Evolutionary conservation across 2,888 invertebrate species (phyloP).

Genomic region (Caenorhabditis japonica): DNA sequence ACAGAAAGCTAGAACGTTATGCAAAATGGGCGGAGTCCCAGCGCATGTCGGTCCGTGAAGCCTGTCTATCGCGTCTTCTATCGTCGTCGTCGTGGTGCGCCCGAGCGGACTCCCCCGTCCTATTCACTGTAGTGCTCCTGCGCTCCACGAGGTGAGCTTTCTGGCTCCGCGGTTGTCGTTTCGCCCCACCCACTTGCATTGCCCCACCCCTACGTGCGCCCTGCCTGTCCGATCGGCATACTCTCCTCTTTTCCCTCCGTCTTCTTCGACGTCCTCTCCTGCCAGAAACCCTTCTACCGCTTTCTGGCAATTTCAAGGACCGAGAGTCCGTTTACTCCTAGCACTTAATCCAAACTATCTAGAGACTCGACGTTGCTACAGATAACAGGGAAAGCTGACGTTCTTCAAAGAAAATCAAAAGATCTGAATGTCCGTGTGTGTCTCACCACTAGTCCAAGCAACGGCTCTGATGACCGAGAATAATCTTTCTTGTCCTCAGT

Average conservation of each 20-base stretch:
- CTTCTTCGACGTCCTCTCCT: constrained; percentile 15
- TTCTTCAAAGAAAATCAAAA: constrained; percentile 13
- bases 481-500: constrained; percentile 59
- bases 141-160: constrained; percentile 41
- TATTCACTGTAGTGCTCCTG: constrained; percentile 47
- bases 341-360: constrained; percentile 26
- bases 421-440: constrained; percentile 51
- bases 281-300: constrained; percentile 4
- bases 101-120: constrained; percentile 23
- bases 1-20: constrained; percentile 46
- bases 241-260: constrained; percentile 8
- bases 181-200: constrained; percentile 40
- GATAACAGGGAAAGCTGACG: constrained; percentile 36
- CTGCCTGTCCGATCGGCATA: constrained; percentile 44
- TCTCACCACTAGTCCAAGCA: constrained; percentile 34
- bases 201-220: constrained; percentile 45
- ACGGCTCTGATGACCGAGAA: constrained; percentile 44
- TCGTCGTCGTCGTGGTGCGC: constrained; percentile 48
- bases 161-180: constrained; percentile 32
- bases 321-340: neutral
- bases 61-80: constrained; percentile 44
- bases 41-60: constrained; percentile 26
- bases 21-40: constrained; percentile 43
- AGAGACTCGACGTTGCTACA: constrained; percentile 25
- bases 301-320: constrained; percentile 16